A percentile compares a stretch with the other conserved stretches of the same genome.
phyloP scores from a whole-genome alignment of 2,113 vertebrate species.

The Miniopterus natalensis region DNA sequence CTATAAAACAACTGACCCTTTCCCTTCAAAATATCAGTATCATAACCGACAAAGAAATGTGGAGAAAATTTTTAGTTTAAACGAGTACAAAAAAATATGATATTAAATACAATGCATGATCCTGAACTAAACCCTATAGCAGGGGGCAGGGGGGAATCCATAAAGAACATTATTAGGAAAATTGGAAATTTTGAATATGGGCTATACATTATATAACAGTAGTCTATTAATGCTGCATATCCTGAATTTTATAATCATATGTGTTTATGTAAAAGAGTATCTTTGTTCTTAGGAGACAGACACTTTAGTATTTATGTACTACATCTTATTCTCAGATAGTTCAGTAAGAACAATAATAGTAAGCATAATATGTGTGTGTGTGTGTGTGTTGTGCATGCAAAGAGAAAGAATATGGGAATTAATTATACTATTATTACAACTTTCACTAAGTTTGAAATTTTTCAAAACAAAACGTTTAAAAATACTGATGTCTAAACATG shows the following conservation, averaged over 20 bases:
- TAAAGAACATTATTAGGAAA: conserved; percentile 23
- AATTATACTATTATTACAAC: not conserved
- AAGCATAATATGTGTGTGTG: not conserved
- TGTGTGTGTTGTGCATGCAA: not conserved
- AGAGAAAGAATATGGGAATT: not conserved
- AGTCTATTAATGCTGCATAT: not conserved
- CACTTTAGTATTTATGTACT: conserved; percentile 13
- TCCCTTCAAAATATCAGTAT: not conserved
- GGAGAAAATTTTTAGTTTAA: conserved; percentile 38
- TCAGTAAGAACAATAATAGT: not conserved
- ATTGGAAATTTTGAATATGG: not conserved
- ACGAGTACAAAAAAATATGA: not conserved
- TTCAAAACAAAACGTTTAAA: not conserved
- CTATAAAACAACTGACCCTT: not conserved
- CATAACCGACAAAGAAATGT: not conserved
- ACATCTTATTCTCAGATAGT: not conserved
- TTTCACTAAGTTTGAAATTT: not conserved
- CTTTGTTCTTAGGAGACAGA: not conserved
- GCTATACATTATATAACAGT: not conserved
- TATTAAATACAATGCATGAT: not conserved
- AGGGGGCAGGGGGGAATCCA: not conserved
- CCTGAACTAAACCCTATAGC: not conserved
- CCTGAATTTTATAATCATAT: not conserved
- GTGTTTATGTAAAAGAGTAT: not conserved
- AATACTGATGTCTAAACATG: not conserved